phyloP scores from a whole-genome alignment of 1,140 invertebrate genomes.

The Zophobas atratus region DNA sequence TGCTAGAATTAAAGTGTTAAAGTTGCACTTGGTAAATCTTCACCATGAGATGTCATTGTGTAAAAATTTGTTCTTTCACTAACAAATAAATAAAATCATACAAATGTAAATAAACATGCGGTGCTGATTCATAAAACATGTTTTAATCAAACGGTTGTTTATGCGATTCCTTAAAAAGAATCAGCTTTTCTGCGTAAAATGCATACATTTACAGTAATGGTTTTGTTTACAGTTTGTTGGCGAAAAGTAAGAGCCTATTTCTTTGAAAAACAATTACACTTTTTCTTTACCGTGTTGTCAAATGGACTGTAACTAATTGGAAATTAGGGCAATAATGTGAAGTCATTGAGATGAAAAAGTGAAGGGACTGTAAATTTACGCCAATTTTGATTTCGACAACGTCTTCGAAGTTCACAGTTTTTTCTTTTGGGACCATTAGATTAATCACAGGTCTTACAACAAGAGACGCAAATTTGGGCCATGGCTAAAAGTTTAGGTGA shows the following conservation, averaged over 20 bases:
- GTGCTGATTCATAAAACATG: conserved; percentile 25
- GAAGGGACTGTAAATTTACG: conserved; percentile 12
- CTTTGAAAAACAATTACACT: neutral
- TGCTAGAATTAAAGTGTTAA: neutral
- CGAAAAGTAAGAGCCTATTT: too few relatives aligned
- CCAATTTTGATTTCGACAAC: neutral
- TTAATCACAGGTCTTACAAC: conserved; percentile 13
- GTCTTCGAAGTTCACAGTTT: conserved; percentile 5
- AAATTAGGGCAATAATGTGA: conserved; percentile 30
- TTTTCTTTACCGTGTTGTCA: neutral
- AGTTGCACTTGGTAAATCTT: neutral
- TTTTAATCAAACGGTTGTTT: conserved; percentile 10
- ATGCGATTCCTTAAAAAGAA: conserved; percentile 6
- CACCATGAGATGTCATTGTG: conserved; percentile 8
- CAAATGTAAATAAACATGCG: conserved; percentile 4
- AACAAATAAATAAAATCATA: conserved; percentile 4
- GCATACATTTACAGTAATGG: neutral
- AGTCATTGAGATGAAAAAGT: conserved; percentile 8
- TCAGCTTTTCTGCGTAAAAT: neutral
- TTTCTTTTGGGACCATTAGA: conserved; percentile 2
- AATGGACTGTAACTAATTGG: conserved; percentile 12
- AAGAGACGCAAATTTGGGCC: neutral
- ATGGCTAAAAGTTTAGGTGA: neutral
- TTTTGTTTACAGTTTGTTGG: too few relatives aligned
- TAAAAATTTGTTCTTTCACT: conserved; percentile 23